Percentiles rank a stretch among this genome's conserved stretches.
phyloP scores from a whole-genome alignment of 2,797 vertebrate species.

The Melanotaenia parkinsoni region DNA sequence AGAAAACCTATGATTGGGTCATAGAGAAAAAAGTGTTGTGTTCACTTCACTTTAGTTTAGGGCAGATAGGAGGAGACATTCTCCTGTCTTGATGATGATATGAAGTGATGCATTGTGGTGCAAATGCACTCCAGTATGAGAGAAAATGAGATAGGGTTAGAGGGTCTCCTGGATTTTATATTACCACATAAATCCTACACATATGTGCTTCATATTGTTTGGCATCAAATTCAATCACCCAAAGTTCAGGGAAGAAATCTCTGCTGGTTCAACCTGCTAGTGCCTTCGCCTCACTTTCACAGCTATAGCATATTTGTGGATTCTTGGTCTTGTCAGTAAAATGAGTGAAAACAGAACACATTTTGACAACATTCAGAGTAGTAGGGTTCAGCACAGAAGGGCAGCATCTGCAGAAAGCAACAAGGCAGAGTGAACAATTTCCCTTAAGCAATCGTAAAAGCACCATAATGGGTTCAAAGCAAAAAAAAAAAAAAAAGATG shows the following conservation, averaged over 20 bases:
- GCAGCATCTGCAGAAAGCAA: constrained; percentile 45
- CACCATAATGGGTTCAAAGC: constrained; percentile 28
- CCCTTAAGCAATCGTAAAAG: constrained; percentile 47
- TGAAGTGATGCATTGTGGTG: constrained; percentile 3
- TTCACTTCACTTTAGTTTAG: constrained; percentile 20
- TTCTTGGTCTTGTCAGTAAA: constrained; percentile 36
- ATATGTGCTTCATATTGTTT: constrained; percentile 10
- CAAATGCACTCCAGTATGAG: constrained; percentile 8
- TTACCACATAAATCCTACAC: constrained; percentile 29
- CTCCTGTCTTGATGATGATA: constrained; percentile 28
- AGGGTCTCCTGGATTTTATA: constrained; percentile 28
- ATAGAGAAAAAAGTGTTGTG: constrained; percentile 10
- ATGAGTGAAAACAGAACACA: constrained; percentile 30
- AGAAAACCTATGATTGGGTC: background rate
- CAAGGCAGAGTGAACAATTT: constrained; percentile 38
- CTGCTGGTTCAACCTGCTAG: constrained; percentile 11
- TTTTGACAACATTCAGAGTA: constrained; percentile 44
- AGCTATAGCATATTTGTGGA: constrained; percentile 30
- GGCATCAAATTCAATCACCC: constrained; percentile 26
- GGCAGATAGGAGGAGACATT: constrained; percentile 1
- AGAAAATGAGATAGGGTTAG: constrained; percentile 5
- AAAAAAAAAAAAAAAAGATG: background rate
- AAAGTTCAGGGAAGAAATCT: constrained; percentile 22
- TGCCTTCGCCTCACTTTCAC: constrained; percentile 23
- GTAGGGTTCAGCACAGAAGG: constrained; percentile 48